Base-by-base conservation (phyloP, 2,797 vertebrate genomes). In the Philypnodon macrostomus region DNA sequence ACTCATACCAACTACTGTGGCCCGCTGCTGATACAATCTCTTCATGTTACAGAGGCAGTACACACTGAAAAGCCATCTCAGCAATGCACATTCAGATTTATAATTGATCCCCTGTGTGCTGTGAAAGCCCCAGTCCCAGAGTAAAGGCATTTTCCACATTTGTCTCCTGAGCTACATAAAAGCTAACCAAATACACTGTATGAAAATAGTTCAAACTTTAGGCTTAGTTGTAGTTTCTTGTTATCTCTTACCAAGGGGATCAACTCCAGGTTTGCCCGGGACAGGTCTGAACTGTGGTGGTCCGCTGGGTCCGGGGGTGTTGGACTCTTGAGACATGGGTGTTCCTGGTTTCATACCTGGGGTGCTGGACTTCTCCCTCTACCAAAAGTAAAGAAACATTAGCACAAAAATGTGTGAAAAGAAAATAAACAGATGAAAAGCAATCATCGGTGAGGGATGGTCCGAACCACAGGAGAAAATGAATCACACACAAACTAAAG, bases 351-450 rank as follows among this genome's bases (percentile, higher is more conserved):
- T 96, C 75, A 95, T 86, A 37, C 89, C 92, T 10, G 94, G 94
- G 0, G 93, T 95, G 11, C 87, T 92, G n/a, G 91, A 92, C 67
- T 95, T 95, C 80, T 95, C 94, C 55, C 90, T 90, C 92, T 95
- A 73, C 17, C 34, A 44, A 44, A 29, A 44, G 41, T 11, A 44
- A 44, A 44, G 15, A 42, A 2, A n/a, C 24, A 42, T 42, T 44
- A 58, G 10, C 41, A 4, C 4, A 1, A n/a, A 36, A 50, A 49
- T 31, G 3, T n/a, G n/a, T n/a, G 14, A 35, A 31, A 35, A 34
- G 13, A 12, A 47, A 31, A 47, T 19, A 56, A 40, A 37, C 12
- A 35, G 8, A 15, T 9, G 10, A 7, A n/a, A 38, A 21, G 2
- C 7, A 27, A 31, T 47, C 26, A 39, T 11, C 2, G 11, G 23